Base-by-base conservation (phyloP, 2,888 invertebrate genomes). In the Drosophila cracens region DNA sequence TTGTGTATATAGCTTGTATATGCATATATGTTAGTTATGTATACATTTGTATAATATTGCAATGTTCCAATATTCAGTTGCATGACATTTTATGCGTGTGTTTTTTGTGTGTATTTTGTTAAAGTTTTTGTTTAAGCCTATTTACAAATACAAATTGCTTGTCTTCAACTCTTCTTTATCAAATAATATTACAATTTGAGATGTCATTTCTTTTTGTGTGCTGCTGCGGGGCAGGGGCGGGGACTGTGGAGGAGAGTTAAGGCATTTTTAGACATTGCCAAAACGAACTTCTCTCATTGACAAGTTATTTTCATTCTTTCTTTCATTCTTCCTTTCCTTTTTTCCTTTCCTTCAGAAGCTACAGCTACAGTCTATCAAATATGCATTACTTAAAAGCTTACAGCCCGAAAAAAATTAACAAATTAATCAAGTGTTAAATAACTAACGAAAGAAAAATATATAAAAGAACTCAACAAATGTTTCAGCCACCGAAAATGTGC, bases 141-240 rank as follows among this genome's bases (percentile, higher is more conserved):
- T 83, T 33, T 81, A 82, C 83, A 87, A 46, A 80, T 81, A 82
- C 78, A 72, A 87, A 86, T 86, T 87, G 84, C 84, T 85, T 85
- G 82, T 86, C 82, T 86, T 86, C 81, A 79, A 38, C 60, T 69
- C 29, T 51, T 72, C 61, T 29, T 54, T 76, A 76, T 70, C 69
- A 72, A 72, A 67, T 73, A 89, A 84, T 85, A 83, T 88, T 90
- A 89, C 85, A 89, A 82, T 83, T 89, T 91, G 91, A 91, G 89
- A 91, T 91, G 91, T 91, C 91, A 91, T 90, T 91, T 91, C 57
- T 34, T 61, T 63, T 43, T 46, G 11, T 46, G 46, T 25, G 21
- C 36, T 49, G 46, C 34, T 46, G 31, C 5, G 1, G 4, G 21
- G 46, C 25, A 46, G 25, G 25, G 46, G 16, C 25, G 31, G 49